Base-by-base conservation (phyloP, 1,140 invertebrate species). In the Bombyx mandarina region DNA sequence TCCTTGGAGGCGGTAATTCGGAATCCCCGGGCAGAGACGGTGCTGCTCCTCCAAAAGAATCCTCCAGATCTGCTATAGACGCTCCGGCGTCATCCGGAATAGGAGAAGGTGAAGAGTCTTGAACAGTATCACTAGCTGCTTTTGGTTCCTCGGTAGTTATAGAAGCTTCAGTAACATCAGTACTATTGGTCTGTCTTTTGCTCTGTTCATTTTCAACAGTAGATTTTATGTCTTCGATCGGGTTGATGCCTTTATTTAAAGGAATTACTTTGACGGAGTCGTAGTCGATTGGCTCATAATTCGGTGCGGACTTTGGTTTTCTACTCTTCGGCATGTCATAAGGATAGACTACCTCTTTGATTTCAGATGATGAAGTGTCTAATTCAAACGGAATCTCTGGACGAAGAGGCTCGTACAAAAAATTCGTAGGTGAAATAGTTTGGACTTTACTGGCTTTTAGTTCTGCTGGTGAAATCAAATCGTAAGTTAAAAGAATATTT, bases 21-120 rank as follows among this genome's bases (percentile, higher is more conserved):
- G 91, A 90, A 69, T 91, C 90, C 0, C 89, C 89, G 35, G 89
- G 89, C 42, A 83, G 71, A 8, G 78, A 78, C 1, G 89, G 88
- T 60, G 88, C 88, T 8, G 80, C 77, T 9, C 91, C 93, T 44
- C 93, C 94, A 71, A 96, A 95, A 1, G 94, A 95, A 63, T 92
- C 93, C 65, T 93, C 93, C 50, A 96, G 76, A 65, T 93, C 93
- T n/a, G 88, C 77, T 42, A 93, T 70, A 57, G 90, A 92, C 43
- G 90, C 73, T 50, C 74, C 67, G 6, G 71, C 4, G 26, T 35
- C 61, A 49, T 82, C 74, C 10, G 78, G 73, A 45, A 77, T 76
- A 51, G 86, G 75, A 7, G 87, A 75, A 9, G 86, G 73, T 12
- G 76, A 63, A 7, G 78, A 75, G 64, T 76, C 79, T 43, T 67